Evolutionary conservation across 1,140 invertebrate species (phyloP), one percentile per base, ranked within the genome.

Genomic region (Papilio glaucus): DNA sequence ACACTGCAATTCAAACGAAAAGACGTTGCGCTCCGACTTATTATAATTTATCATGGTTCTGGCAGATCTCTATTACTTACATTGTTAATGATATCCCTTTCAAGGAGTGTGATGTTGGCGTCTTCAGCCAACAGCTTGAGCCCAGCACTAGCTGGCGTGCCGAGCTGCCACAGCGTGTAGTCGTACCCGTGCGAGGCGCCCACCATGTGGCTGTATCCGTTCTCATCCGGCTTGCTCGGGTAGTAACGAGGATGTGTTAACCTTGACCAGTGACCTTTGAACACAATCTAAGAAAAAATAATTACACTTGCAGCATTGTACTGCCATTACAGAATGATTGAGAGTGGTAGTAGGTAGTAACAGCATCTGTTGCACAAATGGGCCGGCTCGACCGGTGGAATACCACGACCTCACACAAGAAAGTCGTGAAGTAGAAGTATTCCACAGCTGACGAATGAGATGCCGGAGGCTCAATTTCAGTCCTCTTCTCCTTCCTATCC

Each of bases 191-290:
- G 90, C 0, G 90, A 92, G 1, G 88, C 88, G 0, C 90, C 90
- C 0, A 92, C 79, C 83, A 92, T 84, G 71, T 87, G 81, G 26
- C 83, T 90, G 72, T 89, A 92, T 0, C 83, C 85, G 33, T 89
- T 92, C n/a, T 90, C 87, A 71, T 92, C 88, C 4, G 87, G 87
- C 63, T 88, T 89, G n/a, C 72, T 86, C 0, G 90, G 90, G 45
- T 88, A 92, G 65, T 87, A 76, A 7, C 78, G 82, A 4, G 88
- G 86, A 42, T 92, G 90, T 0, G 80, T 79, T 72, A 86, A 75
- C 39, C 88, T 76, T 1, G 88, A 92, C 88, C 90, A 90, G 21
- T 76, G 74, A 0, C 90, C 90, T 73, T 84, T 81, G 76, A 92
- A 92, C 9, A 85, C 84, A 12, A 92, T 81, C 90, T 90, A 71